Evolutionary conservation across 2,113 vertebrate genomes (phyloP).

Genomic region (Muscicapa adusta): DNA sequence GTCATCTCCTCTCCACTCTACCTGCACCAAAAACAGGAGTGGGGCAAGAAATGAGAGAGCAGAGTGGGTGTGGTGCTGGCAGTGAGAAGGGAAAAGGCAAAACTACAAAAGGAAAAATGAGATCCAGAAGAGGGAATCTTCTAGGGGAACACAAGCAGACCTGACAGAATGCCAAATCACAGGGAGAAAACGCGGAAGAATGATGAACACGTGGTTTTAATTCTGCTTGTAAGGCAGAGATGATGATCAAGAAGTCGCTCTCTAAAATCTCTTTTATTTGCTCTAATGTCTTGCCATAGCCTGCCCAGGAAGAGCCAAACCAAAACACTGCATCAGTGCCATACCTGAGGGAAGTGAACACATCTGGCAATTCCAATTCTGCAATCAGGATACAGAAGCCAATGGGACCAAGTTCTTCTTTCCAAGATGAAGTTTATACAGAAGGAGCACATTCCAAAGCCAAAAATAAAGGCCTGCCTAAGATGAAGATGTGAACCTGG

Average conservation of each 20-base stretch:
- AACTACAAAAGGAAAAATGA: neutral
- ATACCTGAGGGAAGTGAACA: neutral
- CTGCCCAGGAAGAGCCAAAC: neutral
- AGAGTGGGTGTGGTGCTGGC: neutral
- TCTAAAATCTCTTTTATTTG: neutral
- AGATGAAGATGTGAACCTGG: neutral
- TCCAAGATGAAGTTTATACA: neutral
- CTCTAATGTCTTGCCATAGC: neutral
- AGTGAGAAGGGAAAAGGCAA: neutral
- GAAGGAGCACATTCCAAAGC: neutral
- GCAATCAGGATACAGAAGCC: neutral
- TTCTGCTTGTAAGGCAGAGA: neutral
- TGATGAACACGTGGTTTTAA: neutral
- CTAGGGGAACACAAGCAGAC: neutral
- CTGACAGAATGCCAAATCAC: neutral
- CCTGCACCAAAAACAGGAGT: neutral
- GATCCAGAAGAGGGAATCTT: neutral
- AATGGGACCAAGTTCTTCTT: neutral
- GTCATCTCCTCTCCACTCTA: neutral
- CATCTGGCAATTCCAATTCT: neutral
- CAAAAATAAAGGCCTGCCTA: neutral
- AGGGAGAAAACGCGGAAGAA: neutral
- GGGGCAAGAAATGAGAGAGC: neutral
- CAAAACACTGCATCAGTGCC: neutral
- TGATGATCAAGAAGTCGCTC: neutral